Percentiles rank a stretch among this genome's conserved stretches.
These are phyloP conservation scores for Turdus rufiventris DNA, from an alignment of 2,113 vertebrate genomes.

Conservation along the genomic window DNA sequence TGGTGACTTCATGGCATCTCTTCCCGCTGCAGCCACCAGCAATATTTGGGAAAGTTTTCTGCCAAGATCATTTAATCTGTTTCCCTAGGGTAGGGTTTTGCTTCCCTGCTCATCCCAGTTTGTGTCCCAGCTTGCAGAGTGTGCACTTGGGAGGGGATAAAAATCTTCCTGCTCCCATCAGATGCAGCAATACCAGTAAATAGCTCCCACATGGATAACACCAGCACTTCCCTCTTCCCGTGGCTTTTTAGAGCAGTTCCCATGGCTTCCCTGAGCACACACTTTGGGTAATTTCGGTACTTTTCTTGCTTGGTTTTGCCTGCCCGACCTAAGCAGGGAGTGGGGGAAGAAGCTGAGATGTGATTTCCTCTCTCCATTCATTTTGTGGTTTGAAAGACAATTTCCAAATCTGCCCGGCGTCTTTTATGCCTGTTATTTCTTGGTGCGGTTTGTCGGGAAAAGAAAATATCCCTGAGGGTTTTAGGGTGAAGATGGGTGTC, in stretches of 20 bases:
- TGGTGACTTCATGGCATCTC: accelerated
- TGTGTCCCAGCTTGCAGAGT: not conserved
- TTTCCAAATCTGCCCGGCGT: not conserved
- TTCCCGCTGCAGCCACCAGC: accelerated
- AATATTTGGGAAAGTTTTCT: not conserved
- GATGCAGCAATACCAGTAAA: not conserved
- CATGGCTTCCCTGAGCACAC: not conserved
- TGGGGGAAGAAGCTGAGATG: not conserved
- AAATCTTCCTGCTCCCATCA: not conserved
- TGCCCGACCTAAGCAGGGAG: not conserved
- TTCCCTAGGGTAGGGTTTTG: not conserved
- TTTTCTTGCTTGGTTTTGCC: not conserved
- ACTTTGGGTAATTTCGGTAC: not conserved
- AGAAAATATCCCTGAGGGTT: not conserved
- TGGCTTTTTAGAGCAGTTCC: not conserved
- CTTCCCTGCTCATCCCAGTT: not conserved
- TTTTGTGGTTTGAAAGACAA: slow-evolving; percentile 17
- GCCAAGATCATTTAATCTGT: not conserved
- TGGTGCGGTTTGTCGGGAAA: not conserved
- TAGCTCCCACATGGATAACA: not conserved
- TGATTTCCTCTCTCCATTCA: slow-evolving; percentile 3
- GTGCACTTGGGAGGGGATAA: not conserved
- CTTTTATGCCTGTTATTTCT: not conserved
- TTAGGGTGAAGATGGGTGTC: not conserved
- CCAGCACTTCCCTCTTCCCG: not conserved